Percentiles rank a stretch among this genome's conserved stretches.
phyloP scores from a whole-genome alignment of 2,797 vertebrate genomes.

The Brachyrhaphis roseni region DNA sequence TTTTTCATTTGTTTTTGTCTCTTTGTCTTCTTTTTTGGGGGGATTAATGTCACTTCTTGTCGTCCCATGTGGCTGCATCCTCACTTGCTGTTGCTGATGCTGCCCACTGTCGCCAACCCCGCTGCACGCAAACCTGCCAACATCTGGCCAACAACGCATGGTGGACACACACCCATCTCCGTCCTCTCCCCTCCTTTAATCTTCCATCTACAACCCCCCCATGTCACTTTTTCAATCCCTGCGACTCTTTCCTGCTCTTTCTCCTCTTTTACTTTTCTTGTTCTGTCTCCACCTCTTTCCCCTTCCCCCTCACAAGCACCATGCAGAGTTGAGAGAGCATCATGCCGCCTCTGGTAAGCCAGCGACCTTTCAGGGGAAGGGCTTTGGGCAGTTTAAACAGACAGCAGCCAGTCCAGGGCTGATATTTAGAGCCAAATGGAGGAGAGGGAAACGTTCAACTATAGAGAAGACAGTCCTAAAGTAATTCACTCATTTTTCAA shows the following conservation, averaged over 20 bases:
- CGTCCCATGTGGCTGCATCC: slow-evolving; percentile 56
- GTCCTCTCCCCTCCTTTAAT: slow-evolving; percentile 11
- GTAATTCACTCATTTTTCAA: not conserved
- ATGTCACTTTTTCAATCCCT: slow-evolving; percentile 16
- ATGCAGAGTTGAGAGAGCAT: slow-evolving; percentile 92
- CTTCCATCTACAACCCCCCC: slow-evolving; percentile 18
- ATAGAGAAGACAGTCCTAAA: not conserved
- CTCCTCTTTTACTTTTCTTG: slow-evolving; percentile 52
- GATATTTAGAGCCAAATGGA: not conserved
- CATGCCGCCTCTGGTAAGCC: slow-evolving; percentile 91
- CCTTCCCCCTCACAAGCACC: slow-evolving; percentile 75
- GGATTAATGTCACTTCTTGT: slow-evolving; percentile 21
- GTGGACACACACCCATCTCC: slow-evolving; percentile 44
- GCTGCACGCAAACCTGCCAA: slow-evolving; percentile 61
- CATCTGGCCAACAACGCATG: slow-evolving; percentile 63
- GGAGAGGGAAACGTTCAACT: not conserved
- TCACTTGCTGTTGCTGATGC: slow-evolving; percentile 51
- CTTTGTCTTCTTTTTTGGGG: slow-evolving; percentile 56
- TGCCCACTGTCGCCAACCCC: slow-evolving; percentile 48
- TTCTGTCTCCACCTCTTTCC: slow-evolving; percentile 18
- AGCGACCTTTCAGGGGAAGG: slow-evolving; percentile 59
- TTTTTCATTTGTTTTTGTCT: slow-evolving; percentile 69
- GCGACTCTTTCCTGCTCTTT: slow-evolving; percentile 35
- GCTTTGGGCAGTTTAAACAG: slow-evolving; percentile 31
- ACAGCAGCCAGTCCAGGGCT: slow-evolving; percentile 1